A percentile compares a stretch with the other conserved stretches of the same genome.
Conservation (phyloP, 2,113 vertebrate species). For the Aptenodytes forsteri region DNA sequence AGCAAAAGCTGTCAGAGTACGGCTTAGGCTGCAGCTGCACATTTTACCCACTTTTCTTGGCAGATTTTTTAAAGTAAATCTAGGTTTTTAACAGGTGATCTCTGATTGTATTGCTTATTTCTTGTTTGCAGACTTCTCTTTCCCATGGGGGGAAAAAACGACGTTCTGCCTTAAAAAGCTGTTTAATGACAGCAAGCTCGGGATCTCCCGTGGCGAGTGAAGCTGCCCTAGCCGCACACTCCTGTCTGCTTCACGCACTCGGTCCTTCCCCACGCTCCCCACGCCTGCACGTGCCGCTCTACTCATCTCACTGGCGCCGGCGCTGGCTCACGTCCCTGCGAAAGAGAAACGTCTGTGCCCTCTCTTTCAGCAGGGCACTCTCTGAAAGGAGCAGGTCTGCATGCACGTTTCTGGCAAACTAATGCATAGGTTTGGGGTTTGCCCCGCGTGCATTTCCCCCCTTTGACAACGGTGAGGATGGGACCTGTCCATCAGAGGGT, state of each 20-base stretch:
- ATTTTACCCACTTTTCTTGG: background rate
- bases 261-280: background rate
- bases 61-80: background rate
- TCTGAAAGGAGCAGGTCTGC: background rate
- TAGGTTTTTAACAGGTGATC: background rate
- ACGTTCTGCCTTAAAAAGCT: background rate
- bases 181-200: no score
- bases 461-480: background rate
- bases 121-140: background rate
- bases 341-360: background rate
- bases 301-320: background rate
- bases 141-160: background rate
- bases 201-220: background rate
- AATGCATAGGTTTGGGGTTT: fast-evolving
- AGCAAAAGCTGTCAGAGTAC: background rate
- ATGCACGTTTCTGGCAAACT: background rate
- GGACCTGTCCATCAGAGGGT: no score
- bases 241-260: no score
- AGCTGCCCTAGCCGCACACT: background rate
- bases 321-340: background rate
- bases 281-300: background rate
- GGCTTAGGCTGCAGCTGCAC: background rate
- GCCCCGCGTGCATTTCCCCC: fast-evolving
- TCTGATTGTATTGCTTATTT: background rate
- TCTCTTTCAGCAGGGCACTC: background rate